These are phyloP conservation scores for Antechinus stuartii DNA, from an alignment of 2,113 vertebrate species.

Conservation along the genomic window DNA sequence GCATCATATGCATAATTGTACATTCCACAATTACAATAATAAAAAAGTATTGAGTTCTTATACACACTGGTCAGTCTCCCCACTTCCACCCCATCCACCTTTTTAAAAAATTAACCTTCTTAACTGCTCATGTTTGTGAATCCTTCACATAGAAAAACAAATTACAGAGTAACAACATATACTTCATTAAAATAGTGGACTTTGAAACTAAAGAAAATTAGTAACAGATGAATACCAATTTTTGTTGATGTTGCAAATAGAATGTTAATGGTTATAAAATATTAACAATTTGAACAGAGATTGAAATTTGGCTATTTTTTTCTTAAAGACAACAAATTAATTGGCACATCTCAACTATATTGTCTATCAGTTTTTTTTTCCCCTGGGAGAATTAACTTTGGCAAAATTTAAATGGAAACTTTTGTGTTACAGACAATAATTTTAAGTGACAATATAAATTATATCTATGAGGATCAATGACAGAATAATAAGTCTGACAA, in stretches of 20 bases:
- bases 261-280: conserved; percentile 65
- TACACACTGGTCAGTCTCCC: background rate
- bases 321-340: conserved; percentile 15
- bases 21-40: background rate
- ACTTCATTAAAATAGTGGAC: conserved; percentile 61
- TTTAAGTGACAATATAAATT: background rate
- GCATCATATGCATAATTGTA: background rate
- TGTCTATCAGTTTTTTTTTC: background rate
- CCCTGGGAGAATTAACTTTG: background rate
- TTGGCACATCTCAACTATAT: background rate
- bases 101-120: background rate
- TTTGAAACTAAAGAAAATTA: conserved; percentile 57
- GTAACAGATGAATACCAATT: conserved; percentile 51
- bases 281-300: conserved; percentile 42
- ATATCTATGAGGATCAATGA: background rate
- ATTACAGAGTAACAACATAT: conserved; percentile 42
- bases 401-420: background rate
- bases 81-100: no score
- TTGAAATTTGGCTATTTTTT: conserved; percentile 9
- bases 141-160: background rate
- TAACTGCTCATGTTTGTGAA: conserved; percentile 44
- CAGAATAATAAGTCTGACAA: background rate
- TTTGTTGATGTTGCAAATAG: conserved; percentile 66
- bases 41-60: conserved; percentile 1
- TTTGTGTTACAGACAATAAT: background rate